A percentile compares a stretch with the other conserved stretches of the same genome.
Conservation (phyloP, 2,113 vertebrate genomes). For the Tachysurus vachellii region DNA sequence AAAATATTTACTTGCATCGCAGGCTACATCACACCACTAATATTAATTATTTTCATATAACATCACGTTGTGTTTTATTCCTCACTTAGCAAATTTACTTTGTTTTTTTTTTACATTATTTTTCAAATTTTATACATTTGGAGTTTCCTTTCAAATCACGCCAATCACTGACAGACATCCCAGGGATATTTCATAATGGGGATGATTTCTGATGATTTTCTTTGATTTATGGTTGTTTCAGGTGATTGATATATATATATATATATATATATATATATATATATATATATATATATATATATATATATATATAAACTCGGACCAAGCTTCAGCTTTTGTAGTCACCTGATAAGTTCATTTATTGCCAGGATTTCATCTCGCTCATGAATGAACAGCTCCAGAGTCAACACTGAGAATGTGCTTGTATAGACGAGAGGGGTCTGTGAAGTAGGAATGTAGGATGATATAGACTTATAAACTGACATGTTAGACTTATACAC, state of each 20-base stretch:
- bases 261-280: too few relatives aligned
- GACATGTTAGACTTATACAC: conserved; percentile 25
- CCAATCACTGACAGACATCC: not conserved
- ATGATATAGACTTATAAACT: conserved; percentile 40
- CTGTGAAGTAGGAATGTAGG: conserved; percentile 40
- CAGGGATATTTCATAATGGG: not conserved
- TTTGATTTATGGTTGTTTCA: conserved; percentile 42
- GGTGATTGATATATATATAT: too few relatives aligned
- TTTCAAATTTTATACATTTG: not conserved
- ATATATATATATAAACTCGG: not conserved
- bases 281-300: too few relatives aligned
- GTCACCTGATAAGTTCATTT: conserved; percentile 29
- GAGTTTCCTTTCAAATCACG: conserved; percentile 12
- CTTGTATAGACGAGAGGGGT: conserved; percentile 42
- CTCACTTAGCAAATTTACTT: not conserved
- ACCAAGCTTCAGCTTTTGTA: conserved; percentile 46
- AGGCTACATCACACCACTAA: not conserved
- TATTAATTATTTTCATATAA: not conserved
- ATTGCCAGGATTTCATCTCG: conserved; percentile 25
- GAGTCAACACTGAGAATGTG: conserved; percentile 37
- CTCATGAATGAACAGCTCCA: conserved; percentile 31
- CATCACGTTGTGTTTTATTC: not conserved
- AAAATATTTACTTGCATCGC: not conserved
- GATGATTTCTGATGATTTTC: conserved; percentile 34
- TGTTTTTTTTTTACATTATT: too few relatives aligned